Evolutionary conservation across 2,888 invertebrate species (phyloP).

Genomic region (Junonia oenone): DNA sequence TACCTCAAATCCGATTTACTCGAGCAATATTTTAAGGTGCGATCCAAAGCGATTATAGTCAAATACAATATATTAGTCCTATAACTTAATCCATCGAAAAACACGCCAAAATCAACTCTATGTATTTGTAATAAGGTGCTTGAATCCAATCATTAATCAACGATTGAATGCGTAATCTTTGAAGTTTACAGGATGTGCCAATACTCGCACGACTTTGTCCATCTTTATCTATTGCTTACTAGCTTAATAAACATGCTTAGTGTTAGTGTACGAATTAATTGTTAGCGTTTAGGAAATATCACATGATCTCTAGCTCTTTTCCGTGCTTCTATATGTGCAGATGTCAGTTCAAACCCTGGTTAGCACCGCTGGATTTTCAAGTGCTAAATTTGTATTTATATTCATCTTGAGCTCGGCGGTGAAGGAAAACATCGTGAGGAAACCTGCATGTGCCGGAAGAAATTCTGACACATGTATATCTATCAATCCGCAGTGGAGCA

Average conservation of each 20-base stretch:
- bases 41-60: slow-evolving; percentile 24
- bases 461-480: no score
- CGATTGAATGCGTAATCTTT: slow-evolving; percentile 28
- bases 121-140: slow-evolving; percentile 3
- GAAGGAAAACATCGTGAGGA: no score
- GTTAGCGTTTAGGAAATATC: no score
- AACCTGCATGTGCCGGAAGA: no score
- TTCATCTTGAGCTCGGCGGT: no score
- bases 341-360: no score
- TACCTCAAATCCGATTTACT: slow-evolving; percentile 24
- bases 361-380: no score
- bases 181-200: slow-evolving; percentile 28
- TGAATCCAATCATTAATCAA: slow-evolving; percentile 27
- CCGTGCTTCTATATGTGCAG: no score
- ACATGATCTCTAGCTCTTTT: no score
- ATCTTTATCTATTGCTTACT: slow-evolving; percentile 5
- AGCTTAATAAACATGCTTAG: neutral
- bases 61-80: slow-evolving; percentile 24
- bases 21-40: slow-evolving; percentile 24
- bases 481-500: no score
- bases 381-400: no score
- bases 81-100: slow-evolving; percentile 29
- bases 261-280: neutral
- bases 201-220: slow-evolving; percentile 5
- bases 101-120: slow-evolving; percentile 27